These are phyloP conservation scores for Ochotona curzoniae DNA, from an alignment of 2,113 vertebrate species.

Conservation along the genomic window DNA sequence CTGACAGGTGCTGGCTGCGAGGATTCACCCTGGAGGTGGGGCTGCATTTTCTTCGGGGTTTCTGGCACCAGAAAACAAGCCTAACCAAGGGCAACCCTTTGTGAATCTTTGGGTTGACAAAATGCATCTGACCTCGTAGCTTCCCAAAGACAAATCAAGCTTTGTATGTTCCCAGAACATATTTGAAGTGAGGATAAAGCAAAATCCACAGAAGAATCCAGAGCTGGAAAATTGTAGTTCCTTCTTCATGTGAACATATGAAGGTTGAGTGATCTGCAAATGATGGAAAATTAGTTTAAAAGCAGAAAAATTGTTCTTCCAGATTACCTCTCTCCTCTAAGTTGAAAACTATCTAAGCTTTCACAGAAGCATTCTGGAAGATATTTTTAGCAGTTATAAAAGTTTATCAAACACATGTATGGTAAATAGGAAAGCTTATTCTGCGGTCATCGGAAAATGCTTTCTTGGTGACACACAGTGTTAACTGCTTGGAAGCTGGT, in stretches of 20 bases:
- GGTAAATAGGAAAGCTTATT: conserved; percentile 71
- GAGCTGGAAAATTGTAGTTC: not conserved
- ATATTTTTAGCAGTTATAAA: conserved; percentile 30
- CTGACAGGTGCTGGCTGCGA: not conserved
- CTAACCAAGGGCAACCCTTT: not conserved
- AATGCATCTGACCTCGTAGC: not conserved
- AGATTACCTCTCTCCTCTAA: not conserved
- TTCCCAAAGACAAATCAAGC: not conserved
- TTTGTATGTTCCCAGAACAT: not conserved
- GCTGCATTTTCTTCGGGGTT: not conserved
- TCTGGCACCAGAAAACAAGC: not conserved
- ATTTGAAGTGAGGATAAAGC: not conserved
- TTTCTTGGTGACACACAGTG: not conserved
- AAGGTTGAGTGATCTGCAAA: conserved; percentile 36
- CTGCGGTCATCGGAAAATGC: conserved; percentile 40
- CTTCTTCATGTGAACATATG: conserved; percentile 1
- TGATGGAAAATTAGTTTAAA: conserved; percentile 80
- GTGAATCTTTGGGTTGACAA: not conserved
- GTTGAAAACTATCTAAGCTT: conserved; percentile 11
- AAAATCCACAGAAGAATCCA: conserved; percentile 24
- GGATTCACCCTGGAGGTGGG: not conserved
- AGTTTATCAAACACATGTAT: not conserved
- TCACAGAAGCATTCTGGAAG: conserved; percentile 49
- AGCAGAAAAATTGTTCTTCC: conserved; percentile 54
- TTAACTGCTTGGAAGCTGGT: not conserved